Evolutionary conservation across 2,888 invertebrate genomes (phyloP).

Genomic region (Smittia aterrima): DNA sequence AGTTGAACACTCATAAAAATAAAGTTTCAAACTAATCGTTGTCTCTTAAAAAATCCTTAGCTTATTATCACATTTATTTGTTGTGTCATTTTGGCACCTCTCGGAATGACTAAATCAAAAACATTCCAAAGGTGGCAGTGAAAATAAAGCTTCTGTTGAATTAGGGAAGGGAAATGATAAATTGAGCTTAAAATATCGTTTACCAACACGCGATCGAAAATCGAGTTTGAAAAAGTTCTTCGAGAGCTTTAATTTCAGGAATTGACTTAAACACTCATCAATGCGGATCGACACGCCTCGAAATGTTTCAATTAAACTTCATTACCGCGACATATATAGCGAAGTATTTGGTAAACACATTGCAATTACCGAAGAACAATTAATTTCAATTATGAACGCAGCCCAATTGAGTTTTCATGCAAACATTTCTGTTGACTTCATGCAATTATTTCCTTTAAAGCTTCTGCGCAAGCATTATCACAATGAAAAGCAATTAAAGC

Average conservation of each 20-base stretch:
- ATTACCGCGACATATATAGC: background rate
- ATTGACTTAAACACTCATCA: too few species aligned
- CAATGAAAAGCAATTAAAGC: background rate
- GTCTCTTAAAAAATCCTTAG: too few species aligned
- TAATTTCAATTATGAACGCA: background rate
- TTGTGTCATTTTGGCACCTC: background rate
- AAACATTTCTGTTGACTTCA: background rate
- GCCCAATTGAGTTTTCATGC: background rate
- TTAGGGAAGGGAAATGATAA: too few species aligned
- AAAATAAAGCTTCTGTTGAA: too few species aligned
- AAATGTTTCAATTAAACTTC: too few species aligned
- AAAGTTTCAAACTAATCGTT: too few species aligned
- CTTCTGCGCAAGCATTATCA: background rate
- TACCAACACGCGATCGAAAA: too few species aligned
- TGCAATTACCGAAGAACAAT: background rate
- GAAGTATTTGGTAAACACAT: background rate
- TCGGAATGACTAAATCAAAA: background rate
- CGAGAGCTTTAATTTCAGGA: too few species aligned
- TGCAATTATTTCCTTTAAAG: background rate
- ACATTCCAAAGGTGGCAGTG: background rate
- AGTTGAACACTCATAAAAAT: too few species aligned
- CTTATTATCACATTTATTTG: background rate
- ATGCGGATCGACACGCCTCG: too few species aligned
- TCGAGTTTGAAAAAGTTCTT: too few species aligned
- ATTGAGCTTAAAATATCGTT: too few species aligned